Evolutionary conservation across 2,113 vertebrate genomes (phyloP).

Genomic region (Pachycephala philippinensis): DNA sequence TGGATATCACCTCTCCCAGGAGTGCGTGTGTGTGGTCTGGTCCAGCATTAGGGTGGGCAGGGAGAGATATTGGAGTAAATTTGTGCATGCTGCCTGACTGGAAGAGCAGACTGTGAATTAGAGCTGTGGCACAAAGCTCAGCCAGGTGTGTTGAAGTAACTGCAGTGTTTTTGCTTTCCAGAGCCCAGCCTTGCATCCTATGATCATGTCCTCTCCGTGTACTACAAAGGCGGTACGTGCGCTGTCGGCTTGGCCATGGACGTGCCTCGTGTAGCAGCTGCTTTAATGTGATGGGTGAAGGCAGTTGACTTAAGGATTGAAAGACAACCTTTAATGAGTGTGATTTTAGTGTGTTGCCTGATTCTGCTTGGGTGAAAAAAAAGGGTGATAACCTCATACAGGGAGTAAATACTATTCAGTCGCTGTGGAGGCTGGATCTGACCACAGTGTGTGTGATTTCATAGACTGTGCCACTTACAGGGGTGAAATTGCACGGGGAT

Average conservation of each 20-base stretch:
- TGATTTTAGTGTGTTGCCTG: background rate
- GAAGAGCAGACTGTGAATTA: background rate
- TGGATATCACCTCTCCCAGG: background rate
- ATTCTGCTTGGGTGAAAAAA: background rate
- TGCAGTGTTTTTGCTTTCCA: constrained; percentile 39
- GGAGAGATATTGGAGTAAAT: background rate
- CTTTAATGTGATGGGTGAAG: background rate
- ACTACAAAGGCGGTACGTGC: constrained; percentile 78
- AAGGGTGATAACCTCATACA: background rate
- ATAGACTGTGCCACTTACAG: background rate
- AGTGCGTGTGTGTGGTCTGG: rapidly evolving
- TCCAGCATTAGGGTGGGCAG: rapidly evolving
- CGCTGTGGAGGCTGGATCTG: background rate
- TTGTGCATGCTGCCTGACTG: background rate
- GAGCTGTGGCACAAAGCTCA: background rate
- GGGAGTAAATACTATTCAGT: background rate
- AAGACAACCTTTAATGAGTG: background rate
- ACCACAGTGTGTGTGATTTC: rapidly evolving
- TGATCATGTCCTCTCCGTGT: constrained; percentile 75
- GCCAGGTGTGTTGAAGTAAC: background rate
- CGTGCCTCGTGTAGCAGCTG: background rate
- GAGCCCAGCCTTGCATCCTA: constrained; percentile 88
- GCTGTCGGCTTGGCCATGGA: rapidly evolving
- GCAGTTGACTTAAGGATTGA: background rate
- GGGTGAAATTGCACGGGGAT: background rate